Evolutionary conservation across 1,140 invertebrate genomes (phyloP).

Genomic region (Rhyzopertha dominica): DNA sequence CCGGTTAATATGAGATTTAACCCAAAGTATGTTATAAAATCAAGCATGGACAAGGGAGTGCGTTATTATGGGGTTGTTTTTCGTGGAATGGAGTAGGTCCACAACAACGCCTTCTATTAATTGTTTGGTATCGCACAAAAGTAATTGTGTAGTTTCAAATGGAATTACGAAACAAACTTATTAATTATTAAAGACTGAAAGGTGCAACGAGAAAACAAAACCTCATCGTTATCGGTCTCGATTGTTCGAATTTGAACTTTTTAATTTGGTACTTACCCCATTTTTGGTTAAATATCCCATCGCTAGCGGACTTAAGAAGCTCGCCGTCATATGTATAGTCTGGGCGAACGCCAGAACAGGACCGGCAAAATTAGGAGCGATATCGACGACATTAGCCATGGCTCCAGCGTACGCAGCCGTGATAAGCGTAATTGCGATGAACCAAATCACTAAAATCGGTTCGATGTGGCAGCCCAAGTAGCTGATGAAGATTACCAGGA

Average conservation of each 20-base stretch:
- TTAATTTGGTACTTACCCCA: conserved; percentile 51
- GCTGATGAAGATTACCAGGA: conserved; percentile 60
- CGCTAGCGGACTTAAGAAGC: conserved; percentile 62
- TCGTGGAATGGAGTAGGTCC: too few relatives aligned
- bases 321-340: conserved; percentile 71
- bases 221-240: not conserved
- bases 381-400: conserved; percentile 72
- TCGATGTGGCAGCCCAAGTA: conserved; percentile 59
- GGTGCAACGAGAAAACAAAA: not conserved
- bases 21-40: too few relatives aligned
- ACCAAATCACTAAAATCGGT: conserved; percentile 60
- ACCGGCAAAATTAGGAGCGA: conserved; percentile 67
- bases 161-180: too few relatives aligned
- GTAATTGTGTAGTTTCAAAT: too few relatives aligned
- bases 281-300: conserved; percentile 49
- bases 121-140: too few relatives aligned
- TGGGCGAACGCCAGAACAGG: conserved; percentile 68
- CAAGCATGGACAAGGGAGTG: too few relatives aligned
- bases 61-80: too few relatives aligned
- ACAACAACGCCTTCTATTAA: too few relatives aligned
- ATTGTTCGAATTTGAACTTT: not conserved
- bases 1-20: too few relatives aligned
- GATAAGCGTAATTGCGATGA: conserved; percentile 64
- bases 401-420: conserved; percentile 69
- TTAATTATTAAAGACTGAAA: not conserved